Percentiles rank a stretch among this genome's conserved stretches.
These are phyloP conservation scores for Drepana falcataria DNA, from an alignment of 2,888 invertebrate genomes.

Conservation along the genomic window DNA sequence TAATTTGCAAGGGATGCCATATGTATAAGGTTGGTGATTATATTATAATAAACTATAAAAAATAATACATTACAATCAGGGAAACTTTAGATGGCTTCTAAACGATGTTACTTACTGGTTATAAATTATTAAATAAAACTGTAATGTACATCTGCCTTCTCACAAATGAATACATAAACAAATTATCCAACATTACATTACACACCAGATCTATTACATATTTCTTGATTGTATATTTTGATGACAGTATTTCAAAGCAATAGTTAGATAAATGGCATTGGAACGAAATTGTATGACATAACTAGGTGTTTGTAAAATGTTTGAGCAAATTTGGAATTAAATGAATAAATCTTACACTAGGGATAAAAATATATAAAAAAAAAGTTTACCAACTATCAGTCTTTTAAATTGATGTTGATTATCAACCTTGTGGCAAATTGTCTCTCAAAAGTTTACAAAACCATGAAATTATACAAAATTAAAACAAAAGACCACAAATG, in stretches of 20 bases:
- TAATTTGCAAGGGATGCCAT: too few species aligned
- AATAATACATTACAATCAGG: too few species aligned
- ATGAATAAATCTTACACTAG: constrained; percentile 71
- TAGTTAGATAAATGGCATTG: constrained; percentile 37
- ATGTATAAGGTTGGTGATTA: too few species aligned
- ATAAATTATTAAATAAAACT: too few species aligned
- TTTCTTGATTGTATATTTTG: too few species aligned
- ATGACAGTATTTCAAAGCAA: neutral
- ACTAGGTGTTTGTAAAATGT: constrained; percentile 41
- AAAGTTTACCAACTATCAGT: constrained; percentile 78
- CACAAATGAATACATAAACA: too few species aligned
- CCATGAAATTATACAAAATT: constrained; percentile 22
- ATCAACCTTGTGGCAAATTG: constrained; percentile 71
- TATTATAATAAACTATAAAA: too few species aligned
- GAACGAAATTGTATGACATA: constrained; percentile 38
- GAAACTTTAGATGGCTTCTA: too few species aligned
- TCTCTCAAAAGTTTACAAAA: constrained; percentile 77
- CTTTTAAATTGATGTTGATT: constrained; percentile 79
- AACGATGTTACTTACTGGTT: too few species aligned
- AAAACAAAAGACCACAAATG: constrained; percentile 16
- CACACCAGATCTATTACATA: too few species aligned
- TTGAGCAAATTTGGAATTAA: constrained; percentile 77
- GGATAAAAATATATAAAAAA: constrained; percentile 75
- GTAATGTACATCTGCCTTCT: too few species aligned
- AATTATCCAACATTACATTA: too few species aligned